Evolutionary conservation across 2,113 vertebrate species (phyloP), one percentile per base, ranked within the genome.

Genomic region (Pollachius pollachius): DNA sequence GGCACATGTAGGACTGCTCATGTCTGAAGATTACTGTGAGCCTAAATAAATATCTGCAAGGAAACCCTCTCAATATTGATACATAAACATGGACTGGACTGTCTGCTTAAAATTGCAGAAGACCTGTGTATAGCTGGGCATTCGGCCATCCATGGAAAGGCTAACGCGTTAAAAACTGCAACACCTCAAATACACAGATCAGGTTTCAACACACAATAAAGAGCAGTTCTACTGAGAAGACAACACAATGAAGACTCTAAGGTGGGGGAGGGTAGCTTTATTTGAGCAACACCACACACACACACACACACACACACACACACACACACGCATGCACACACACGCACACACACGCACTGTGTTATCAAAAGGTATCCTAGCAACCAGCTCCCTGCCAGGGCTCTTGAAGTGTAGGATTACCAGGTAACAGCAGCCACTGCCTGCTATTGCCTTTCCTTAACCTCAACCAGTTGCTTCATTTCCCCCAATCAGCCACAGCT

Each of bases 301-400:
- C 30, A 34, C 30, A 34, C 30, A 34, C 30, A 64, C 60, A 71
- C 41, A 54, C 65, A 67, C 62, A 68, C 41, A 64, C 52, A 37
- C 27, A 65, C 48, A 41, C 30, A 65, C 69, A 64, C 79, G 64
- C 80, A 73, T 13, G 19, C 34, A 65, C 61, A 72, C 48, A 56
- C 65, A n/a, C n/a, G 66, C 61, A 67, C 48, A 41, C 30, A 65
- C 69, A 64, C 79, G 64, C 80, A 73, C 67, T 82, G 73, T 85
- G 83, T 88, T 87, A 90, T 86, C 78, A 83, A 85, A 78, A 80
- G 79, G 91, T 92, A 87, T 88, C 92, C 78, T 89, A 84, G 91
- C 91, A 92, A 92, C 91, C 62, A 63, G 81, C 67, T 75, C 76
- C 74, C 81, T 59, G 79, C 59, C 74, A 69, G 23, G 76, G 79